Evolutionary conservation across 2,888 invertebrate genomes (phyloP).

Genomic region (Eupithecia tripunctaria): DNA sequence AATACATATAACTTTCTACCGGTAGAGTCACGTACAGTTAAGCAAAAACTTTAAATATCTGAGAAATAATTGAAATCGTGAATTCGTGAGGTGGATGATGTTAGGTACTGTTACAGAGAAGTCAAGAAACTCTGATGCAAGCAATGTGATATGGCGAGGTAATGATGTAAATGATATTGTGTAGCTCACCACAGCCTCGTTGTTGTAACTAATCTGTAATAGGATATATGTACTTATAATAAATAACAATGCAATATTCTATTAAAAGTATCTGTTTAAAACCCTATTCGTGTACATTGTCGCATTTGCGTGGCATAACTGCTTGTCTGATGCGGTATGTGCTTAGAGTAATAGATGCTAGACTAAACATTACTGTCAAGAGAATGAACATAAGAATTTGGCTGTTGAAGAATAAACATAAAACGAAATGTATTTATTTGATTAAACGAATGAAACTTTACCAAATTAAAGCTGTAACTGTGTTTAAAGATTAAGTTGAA

Average conservation of each 20-base stretch:
- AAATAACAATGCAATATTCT: not conserved
- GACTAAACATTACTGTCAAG: not conserved
- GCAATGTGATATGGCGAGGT: not conserved
- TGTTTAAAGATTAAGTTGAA: not conserved
- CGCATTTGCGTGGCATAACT: conserved; percentile 9
- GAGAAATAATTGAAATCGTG: conserved; percentile 10
- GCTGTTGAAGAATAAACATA: not conserved
- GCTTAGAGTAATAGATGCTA: conserved; percentile 10
- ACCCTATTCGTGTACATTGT: conserved; percentile 16
- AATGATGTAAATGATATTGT: conserved; percentile 6
- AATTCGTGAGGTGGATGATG: conserved; percentile 6
- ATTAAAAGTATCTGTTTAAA: conserved; percentile 7
- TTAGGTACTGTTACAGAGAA: conserved; percentile 1
- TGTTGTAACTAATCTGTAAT: conserved; percentile 5
- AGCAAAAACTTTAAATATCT: conserved; percentile 7
- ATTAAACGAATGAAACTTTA: not conserved
- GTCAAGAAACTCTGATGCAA: conserved; percentile 7
- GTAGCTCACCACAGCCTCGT: not conserved
- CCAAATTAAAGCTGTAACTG: not conserved
- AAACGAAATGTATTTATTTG: not conserved
- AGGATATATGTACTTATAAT: not conserved
- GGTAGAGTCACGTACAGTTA: not conserved
- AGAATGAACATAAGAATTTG: not conserved
- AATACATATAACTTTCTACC: not conserved
- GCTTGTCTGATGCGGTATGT: conserved; percentile 7